phyloP scores from a whole-genome alignment of 2,113 vertebrate genomes.

The Shinisaurus crocodilurus region DNA sequence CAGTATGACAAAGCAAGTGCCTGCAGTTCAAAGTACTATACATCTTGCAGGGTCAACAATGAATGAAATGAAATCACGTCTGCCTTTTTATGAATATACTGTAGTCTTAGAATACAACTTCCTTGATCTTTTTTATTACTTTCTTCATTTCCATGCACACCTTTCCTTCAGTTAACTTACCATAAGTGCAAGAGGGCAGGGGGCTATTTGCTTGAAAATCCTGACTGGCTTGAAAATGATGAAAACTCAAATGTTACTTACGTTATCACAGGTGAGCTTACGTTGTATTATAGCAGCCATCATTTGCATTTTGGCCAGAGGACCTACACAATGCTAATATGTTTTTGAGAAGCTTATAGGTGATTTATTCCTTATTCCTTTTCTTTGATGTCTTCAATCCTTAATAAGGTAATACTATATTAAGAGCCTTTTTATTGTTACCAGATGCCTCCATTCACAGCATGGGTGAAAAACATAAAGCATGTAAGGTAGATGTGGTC shows the following conservation, averaged over 20 bases:
- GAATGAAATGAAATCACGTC: not conserved
- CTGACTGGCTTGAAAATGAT: slow-evolving; percentile 26
- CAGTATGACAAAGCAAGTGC: slow-evolving; percentile 10
- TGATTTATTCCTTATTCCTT: slow-evolving; percentile 60
- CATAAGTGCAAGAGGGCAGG: slow-evolving; percentile 26
- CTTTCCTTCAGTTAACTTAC: not conserved
- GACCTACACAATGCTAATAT: not conserved
- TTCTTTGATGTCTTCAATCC: slow-evolving; percentile 37
- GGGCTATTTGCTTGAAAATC: slow-evolving; percentile 23
- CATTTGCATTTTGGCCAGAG: slow-evolving; percentile 16
- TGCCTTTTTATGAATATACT: not conserved
- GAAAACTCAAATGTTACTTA: slow-evolving; percentile 33
- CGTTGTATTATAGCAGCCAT: not conserved
- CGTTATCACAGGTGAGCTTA: not conserved
- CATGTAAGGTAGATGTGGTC: not conserved
- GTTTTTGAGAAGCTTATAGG: slow-evolving; percentile 50
- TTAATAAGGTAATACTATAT: slow-evolving; percentile 37
- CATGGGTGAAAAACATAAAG: not conserved
- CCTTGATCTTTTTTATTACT: not conserved
- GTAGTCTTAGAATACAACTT: not conserved
- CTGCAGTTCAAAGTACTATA: rapidly evolving
- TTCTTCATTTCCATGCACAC: not conserved
- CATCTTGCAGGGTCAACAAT: not conserved
- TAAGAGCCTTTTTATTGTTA: not conserved
- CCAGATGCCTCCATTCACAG: not conserved